A percentile compares a stretch with the other conserved stretches of the same genome.
phyloP scores from a whole-genome alignment of 2,113 vertebrate genomes.

The Bufo gargarizans region DNA sequence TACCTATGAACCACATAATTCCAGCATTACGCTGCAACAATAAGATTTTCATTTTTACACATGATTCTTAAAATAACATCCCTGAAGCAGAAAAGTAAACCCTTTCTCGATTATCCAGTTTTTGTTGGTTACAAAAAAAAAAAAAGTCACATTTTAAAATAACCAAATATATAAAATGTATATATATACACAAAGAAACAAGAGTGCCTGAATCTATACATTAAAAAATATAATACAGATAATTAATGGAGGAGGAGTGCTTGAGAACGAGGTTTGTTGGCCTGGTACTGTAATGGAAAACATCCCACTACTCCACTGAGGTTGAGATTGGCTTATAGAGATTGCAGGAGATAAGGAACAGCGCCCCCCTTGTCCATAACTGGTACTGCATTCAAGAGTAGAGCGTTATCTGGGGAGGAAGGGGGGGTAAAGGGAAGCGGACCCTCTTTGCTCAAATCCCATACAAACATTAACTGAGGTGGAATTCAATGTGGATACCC shows the following conservation, averaged over 20 bases:
- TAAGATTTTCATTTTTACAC: conserved; percentile 58
- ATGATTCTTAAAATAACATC: conserved; percentile 66
- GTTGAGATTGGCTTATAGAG: not conserved
- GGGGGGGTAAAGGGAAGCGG: too few species aligned
- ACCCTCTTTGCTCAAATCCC: too few species aligned
- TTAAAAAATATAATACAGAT: conserved; percentile 5
- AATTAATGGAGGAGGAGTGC: not conserved
- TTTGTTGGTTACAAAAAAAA: conserved; percentile 58
- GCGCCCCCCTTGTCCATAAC: too few species aligned
- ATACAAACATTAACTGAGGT: not conserved
- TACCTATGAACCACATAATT: not conserved
- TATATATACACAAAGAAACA: conserved; percentile 58
- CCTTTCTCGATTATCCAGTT: conserved; percentile 58
- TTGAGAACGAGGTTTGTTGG: not conserved
- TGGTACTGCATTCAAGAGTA: too few species aligned
- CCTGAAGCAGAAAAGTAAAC: conserved; percentile 67
- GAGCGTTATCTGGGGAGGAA: too few species aligned
- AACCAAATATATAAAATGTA: conserved; percentile 59
- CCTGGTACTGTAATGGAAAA: not conserved
- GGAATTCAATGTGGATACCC: not conserved
- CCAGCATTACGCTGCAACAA: not conserved
- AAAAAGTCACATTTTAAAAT: conserved; percentile 60
- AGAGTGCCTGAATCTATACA: conserved; percentile 24
- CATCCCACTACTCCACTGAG: not conserved
- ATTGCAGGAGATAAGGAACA: not conserved